These are phyloP conservation scores for Patella pellucida DNA, from an alignment of 2,888 invertebrate genomes.

Conservation along the genomic window DNA sequence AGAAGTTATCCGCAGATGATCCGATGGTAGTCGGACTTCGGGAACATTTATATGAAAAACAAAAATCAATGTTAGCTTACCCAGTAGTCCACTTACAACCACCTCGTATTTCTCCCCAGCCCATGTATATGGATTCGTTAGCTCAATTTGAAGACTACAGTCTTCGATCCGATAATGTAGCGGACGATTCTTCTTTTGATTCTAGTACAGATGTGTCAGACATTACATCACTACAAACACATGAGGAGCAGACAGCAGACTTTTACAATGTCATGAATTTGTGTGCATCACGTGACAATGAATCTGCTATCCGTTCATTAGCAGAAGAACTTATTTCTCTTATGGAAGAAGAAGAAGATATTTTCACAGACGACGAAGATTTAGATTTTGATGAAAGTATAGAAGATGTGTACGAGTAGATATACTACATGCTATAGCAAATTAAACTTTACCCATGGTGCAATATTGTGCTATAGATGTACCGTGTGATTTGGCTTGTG, in stretches of 20 bases:
- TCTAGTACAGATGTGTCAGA: conserved; percentile 15
- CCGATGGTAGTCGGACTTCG: conserved; percentile 47
- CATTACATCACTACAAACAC: neutral
- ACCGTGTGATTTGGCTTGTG: no score
- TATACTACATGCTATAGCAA: no score
- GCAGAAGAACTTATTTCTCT: conserved; percentile 43
- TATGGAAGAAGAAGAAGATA: conserved; percentile 32
- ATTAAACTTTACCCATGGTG: no score
- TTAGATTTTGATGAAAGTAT: no score
- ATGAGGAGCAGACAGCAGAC: neutral
- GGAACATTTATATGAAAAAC: conserved; percentile 44
- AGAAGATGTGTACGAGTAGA: no score
- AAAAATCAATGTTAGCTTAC: conserved; percentile 14
- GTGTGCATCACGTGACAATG: conserved; percentile 20
- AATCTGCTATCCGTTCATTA: conserved; percentile 35
- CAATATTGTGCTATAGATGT: no score
- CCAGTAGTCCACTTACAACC: neutral
- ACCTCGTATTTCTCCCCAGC: neutral
- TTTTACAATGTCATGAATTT: neutral
- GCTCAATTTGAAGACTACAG: conserved; percentile 21
- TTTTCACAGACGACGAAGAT: conserved; percentile 35
- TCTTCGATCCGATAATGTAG: conserved; percentile 23
- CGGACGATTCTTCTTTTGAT: conserved; percentile 11
- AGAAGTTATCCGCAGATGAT: conserved; percentile 43
- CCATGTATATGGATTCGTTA: neutral